Evolutionary conservation across 2,888 invertebrate genomes (phyloP).

Genomic region (Arge pagana): DNA sequence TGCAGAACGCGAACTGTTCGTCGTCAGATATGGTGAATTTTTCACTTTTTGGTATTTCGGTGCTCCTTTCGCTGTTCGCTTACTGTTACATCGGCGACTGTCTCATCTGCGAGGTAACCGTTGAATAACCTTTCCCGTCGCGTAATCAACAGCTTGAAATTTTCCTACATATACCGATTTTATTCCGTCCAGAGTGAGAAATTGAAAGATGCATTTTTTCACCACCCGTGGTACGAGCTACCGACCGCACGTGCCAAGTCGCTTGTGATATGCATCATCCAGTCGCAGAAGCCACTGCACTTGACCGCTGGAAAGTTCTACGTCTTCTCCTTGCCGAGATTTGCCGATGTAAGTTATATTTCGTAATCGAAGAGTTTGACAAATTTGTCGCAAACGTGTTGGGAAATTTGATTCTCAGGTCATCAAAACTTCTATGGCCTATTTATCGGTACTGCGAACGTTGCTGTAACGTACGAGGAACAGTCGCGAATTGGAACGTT

Average conservation of each 20-base stretch:
- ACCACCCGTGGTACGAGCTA: slow-evolving; percentile 57
- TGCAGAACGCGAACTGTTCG: too few relatives aligned
- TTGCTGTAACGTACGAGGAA: slow-evolving; percentile 22
- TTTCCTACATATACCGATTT: not conserved
- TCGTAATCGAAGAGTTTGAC: too few relatives aligned
- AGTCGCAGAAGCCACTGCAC: slow-evolving; percentile 59
- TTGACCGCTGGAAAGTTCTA: slow-evolving; percentile 62
- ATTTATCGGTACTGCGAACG: slow-evolving; percentile 19
- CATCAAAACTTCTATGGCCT: slow-evolving; percentile 14
- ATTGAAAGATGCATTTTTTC: slow-evolving; percentile 58
- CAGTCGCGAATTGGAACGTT: too few relatives aligned
- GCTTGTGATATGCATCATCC: slow-evolving; percentile 58
- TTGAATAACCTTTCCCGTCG: not conserved
- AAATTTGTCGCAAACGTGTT: not conserved
- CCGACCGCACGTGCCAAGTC: slow-evolving; percentile 52
- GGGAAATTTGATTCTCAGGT: slow-evolving; percentile 12
- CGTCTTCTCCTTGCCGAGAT: slow-evolving; percentile 59
- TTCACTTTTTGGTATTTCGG: slow-evolving; percentile 8
- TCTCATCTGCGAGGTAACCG: slow-evolving; percentile 7
- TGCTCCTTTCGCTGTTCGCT: slow-evolving; percentile 9
- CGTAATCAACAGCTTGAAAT: not conserved
- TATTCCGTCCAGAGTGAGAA: slow-evolving; percentile 53
- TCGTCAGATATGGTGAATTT: slow-evolving; percentile 1
- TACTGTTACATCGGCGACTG: slow-evolving; percentile 18
- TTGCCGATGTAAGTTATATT: slow-evolving; percentile 58